Evolutionary conservation across 2,797 vertebrate genomes (phyloP).

Genomic region (Momotus momota): DNA sequence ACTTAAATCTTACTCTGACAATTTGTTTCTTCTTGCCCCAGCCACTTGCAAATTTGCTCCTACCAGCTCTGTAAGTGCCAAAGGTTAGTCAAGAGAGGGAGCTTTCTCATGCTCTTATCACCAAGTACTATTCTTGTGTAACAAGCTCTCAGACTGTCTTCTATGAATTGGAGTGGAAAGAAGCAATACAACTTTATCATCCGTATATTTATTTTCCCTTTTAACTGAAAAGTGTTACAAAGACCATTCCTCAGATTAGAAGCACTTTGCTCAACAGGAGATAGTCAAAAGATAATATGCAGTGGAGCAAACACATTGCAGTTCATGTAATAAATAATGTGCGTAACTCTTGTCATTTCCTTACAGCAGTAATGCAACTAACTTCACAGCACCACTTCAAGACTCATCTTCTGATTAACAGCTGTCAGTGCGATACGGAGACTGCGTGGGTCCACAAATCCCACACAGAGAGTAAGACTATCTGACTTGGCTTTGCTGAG

Average conservation of each 20-base stretch:
- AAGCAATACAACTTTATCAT: background rate
- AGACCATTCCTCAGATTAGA: background rate
- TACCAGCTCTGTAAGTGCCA: background rate
- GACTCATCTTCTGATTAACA: background rate
- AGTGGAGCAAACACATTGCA: background rate
- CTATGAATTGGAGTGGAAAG: background rate
- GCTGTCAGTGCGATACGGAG: background rate
- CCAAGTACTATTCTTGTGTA: background rate
- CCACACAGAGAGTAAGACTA: background rate
- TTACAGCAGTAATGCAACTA: background rate
- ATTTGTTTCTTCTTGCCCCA: background rate
- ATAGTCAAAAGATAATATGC: background rate
- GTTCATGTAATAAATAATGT: background rate
- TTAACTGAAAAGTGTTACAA: background rate
- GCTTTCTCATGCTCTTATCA: background rate
- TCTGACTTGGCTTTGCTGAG: background rate
- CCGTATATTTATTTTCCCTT: background rate
- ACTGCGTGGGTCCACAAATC: background rate
- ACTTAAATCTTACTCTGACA: background rate
- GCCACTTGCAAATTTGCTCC: background rate
- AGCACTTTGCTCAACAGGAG: background rate
- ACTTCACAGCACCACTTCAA: background rate
- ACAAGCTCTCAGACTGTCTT: background rate
- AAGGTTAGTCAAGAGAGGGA: background rate
- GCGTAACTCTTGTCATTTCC: background rate